Percentiles rank a stretch among this genome's conserved stretches.
Conservation (phyloP, 2,888 invertebrate species). For the Actias luna region DNA sequence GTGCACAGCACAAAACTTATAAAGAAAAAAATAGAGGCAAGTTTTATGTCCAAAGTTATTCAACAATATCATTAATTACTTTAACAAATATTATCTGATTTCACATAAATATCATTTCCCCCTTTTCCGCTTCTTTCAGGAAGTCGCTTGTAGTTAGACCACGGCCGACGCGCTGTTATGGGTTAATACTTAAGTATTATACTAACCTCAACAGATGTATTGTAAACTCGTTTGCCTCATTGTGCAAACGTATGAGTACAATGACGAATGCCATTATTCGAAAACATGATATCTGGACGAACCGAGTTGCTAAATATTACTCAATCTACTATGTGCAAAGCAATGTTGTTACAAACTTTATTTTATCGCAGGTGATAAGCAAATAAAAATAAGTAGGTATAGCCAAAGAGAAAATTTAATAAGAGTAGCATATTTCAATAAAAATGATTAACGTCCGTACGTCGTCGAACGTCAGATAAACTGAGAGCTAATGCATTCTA, state of each 20-base stretch:
- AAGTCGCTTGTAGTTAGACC: background rate
- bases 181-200: constrained; percentile 12
- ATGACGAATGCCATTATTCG: constrained; percentile 15
- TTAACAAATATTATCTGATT: too few relatives aligned
- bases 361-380: constrained; percentile 8
- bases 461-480: too few relatives aligned
- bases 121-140: background rate
- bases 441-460: background rate
- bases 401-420: background rate
- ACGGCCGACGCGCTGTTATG: background rate
- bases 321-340: constrained; percentile 15
- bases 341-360: constrained; percentile 9
- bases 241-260: constrained; percentile 20
- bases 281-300: constrained; percentile 21
- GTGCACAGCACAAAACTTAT: too few relatives aligned
- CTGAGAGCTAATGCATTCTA: too few relatives aligned
- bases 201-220: constrained; percentile 16
- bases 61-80: too few relatives aligned
- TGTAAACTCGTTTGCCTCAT: constrained; percentile 25
- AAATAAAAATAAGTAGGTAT: constrained; percentile 1
- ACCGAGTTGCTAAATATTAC: constrained; percentile 16
- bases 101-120: background rate
- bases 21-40: background rate
- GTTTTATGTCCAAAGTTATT: background rate
- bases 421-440: background rate